These are phyloP conservation scores for Piezodorus guildinii DNA, from an alignment of 1,140 invertebrate genomes.

Conservation along the genomic window DNA sequence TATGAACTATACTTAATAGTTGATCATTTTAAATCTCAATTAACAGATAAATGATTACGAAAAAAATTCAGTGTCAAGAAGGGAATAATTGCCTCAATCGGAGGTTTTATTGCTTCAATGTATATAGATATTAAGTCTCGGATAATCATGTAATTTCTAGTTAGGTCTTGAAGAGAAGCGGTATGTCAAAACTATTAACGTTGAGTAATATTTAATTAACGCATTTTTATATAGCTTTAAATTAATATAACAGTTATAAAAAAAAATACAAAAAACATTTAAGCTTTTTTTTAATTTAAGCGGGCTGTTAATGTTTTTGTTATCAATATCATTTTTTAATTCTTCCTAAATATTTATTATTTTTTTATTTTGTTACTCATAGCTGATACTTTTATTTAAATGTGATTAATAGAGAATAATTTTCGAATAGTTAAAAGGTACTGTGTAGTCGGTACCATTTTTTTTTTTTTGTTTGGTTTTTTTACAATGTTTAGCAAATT, in stretches of 20 bases:
- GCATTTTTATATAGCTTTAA: slow-evolving; percentile 15
- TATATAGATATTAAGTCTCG: slow-evolving; percentile 1
- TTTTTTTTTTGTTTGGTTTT: too few relatives aligned
- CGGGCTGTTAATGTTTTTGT: background rate
- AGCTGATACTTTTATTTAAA: background rate
- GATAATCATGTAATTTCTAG: background rate
- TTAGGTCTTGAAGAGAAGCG: background rate
- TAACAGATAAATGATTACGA: too few relatives aligned
- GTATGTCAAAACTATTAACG: slow-evolving; percentile 9
- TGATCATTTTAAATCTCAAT: too few relatives aligned
- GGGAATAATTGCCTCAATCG: background rate
- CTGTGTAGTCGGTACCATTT: background rate
- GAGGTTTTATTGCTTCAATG: slow-evolving; percentile 10
- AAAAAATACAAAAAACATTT: slow-evolving; percentile 3
- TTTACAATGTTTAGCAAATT: background rate
- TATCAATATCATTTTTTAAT: too few relatives aligned
- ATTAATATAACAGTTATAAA: slow-evolving; percentile 5
- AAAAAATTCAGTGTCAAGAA: too few relatives aligned
- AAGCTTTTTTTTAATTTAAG: background rate
- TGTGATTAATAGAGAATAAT: background rate
- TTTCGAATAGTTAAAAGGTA: background rate
- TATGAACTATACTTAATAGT: background rate
- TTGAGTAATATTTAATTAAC: slow-evolving; percentile 11
- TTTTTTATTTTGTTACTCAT: background rate
- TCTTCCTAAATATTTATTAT: too few relatives aligned